phyloP scores from a whole-genome alignment of 2,113 vertebrate genomes.

The Beaufortia kweichowensis region DNA sequence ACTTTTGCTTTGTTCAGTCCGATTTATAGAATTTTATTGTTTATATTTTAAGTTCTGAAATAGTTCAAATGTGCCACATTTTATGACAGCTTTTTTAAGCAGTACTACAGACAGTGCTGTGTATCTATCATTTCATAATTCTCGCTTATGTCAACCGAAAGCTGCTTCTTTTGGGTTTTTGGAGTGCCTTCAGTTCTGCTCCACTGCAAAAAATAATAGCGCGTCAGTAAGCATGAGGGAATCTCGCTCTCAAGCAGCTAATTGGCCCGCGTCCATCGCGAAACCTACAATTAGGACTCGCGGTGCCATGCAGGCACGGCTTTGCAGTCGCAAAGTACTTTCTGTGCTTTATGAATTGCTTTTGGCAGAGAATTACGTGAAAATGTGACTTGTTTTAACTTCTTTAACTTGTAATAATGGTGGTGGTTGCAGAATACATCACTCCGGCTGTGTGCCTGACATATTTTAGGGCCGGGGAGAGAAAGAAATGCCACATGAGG shows the following conservation, averaged over 20 bases:
- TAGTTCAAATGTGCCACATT: background rate
- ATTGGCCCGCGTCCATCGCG: slow-evolving; percentile 58
- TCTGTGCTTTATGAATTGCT: slow-evolving; percentile 51
- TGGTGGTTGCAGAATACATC: slow-evolving; percentile 24
- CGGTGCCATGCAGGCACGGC: slow-evolving; percentile 34
- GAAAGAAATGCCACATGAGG: slow-evolving; percentile 19
- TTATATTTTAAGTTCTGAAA: background rate
- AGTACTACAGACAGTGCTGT: background rate
- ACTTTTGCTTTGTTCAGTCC: slow-evolving; percentile 31
- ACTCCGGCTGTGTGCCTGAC: slow-evolving; percentile 30
- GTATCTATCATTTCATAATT: slow-evolving; percentile 15
- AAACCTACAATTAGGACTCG: slow-evolving; percentile 59
- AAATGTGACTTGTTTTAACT: slow-evolving; percentile 51
- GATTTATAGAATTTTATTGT: slow-evolving; percentile 25
- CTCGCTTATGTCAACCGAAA: slow-evolving; percentile 13
- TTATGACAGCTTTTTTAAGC: background rate
- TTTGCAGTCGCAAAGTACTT: slow-evolving; percentile 44
- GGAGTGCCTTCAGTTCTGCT: slow-evolving; percentile 52
- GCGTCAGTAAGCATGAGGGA: slow-evolving; percentile 51
- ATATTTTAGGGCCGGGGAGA: slow-evolving; percentile 38
- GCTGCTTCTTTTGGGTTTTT: slow-evolving; percentile 34
- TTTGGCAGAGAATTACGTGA: slow-evolving; percentile 52
- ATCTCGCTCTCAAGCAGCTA: slow-evolving; percentile 56
- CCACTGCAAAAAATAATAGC: slow-evolving; percentile 59
- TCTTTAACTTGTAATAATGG: slow-evolving; percentile 51